Conservation (phyloP, 2,113 vertebrate species). For the Hystrix brachyura region DNA sequence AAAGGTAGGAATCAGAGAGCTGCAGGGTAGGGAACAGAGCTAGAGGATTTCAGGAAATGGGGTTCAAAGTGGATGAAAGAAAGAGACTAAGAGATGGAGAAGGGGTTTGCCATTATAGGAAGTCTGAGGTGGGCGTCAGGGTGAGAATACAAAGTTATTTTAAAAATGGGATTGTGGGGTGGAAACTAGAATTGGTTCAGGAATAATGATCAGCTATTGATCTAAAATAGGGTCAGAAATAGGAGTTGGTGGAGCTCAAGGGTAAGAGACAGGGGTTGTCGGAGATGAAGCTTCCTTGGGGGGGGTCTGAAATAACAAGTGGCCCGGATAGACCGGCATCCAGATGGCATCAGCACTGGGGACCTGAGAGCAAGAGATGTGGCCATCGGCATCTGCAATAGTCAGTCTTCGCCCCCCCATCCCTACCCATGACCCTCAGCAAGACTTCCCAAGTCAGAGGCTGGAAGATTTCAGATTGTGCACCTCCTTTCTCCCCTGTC, state of each 20-base stretch:
- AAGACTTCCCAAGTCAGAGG: not conserved
- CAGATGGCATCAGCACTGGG: not conserved
- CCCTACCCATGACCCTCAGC: conserved; percentile 8
- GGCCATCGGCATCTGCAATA: not conserved
- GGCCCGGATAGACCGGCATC: not conserved
- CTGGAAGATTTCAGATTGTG: not conserved
- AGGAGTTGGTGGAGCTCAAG: not conserved
- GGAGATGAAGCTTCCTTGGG: not conserved
- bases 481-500: not conserved
- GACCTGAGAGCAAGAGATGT: not conserved
- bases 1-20: not conserved
- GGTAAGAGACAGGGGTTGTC: not conserved
- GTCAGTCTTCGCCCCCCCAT: not conserved
- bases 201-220: not conserved
- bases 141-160: not conserved
- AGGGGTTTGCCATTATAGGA: not conserved
- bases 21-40: not conserved
- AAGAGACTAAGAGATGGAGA: not conserved
- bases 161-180: not conserved
- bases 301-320: conserved; percentile 50
- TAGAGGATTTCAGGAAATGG: not conserved
- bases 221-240: not conserved
- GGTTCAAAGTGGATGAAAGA: not conserved
- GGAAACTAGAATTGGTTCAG: not conserved
- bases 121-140: not conserved